Conservation (phyloP, 2,888 invertebrate species). For the Leptopterna dolabrata region DNA sequence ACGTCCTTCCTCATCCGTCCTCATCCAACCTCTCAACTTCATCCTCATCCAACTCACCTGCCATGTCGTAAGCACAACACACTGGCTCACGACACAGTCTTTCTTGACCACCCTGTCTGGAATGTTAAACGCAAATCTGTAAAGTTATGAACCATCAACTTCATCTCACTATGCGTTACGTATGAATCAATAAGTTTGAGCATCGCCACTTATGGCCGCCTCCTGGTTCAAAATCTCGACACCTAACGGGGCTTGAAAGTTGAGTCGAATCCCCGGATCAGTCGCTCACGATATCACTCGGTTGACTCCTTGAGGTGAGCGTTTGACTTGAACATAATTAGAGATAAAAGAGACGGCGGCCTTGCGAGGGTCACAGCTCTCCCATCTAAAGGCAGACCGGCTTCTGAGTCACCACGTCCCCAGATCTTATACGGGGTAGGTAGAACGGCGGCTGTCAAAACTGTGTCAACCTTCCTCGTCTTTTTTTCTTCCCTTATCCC, state of each 20-base stretch:
- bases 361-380: slow-evolving; percentile 13
- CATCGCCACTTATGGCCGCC: no score
- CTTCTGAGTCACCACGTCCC: not conserved
- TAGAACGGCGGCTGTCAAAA: slow-evolving; percentile 13
- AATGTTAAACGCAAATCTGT: no score
- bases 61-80: no score
- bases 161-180: no score
- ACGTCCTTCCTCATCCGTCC: no score
- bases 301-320: not conserved
- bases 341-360: slow-evolving; percentile 9
- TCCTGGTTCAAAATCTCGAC: not conserved
- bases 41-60: no score
- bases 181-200: no score
- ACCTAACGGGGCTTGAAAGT: not conserved
- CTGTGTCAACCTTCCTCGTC: slow-evolving; percentile 19
- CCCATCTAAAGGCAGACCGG: slow-evolving; percentile 14
- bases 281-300: not conserved
- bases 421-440: not conserved
- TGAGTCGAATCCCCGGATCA: not conserved
- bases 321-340: not conserved
- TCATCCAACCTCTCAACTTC: no score
- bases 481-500: not conserved
- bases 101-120: no score
- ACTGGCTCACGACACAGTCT: no score
- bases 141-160: no score